Base-by-base conservation (phyloP, 2,888 invertebrate genomes). In the Pseudococcus viburni region DNA sequence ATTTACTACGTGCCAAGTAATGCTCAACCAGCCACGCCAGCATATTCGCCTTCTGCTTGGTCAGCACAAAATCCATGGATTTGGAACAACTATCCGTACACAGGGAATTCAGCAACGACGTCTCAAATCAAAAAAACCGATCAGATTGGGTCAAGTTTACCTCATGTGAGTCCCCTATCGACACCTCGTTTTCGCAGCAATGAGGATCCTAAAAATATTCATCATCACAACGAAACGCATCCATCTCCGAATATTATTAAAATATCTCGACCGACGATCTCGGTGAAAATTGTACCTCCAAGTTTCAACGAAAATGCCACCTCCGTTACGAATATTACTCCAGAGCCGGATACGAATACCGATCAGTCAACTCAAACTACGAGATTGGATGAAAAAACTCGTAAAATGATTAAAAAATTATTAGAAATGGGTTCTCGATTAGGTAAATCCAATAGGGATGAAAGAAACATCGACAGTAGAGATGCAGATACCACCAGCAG, bases 361-460 rank as follows among this genome's bases (percentile, higher is more conserved):
- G 80, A 42, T 3, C 33, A 73, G 33, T 12, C 68, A 19, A 15
- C 68, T 9, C 42, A 80, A 11, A 80, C 42, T 42, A 42, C 39
- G 0, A 80, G 15, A 42, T n/a, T 42, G n/a, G 19, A 46, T 42
- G 80, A 80, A 42, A 80, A n/a, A 42, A 80, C 42, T 12, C 80
- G 80, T n/a, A 42, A 17, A 19, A 80, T 80, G 80, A 80, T 80
- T 42, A 80, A 80, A 42, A 39, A 80, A 15, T 80, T 80, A 42
- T 80, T 80, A 42, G n/a, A 80, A n/a, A 42, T 80, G 46, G 80
- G n/a, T 77, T 77, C 77, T 5, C 33, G 19, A 39, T 77, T 39
- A 8, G 46, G 46, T 80, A 80, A 80, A 42, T 42, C 80, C n/a
- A n/a, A n/a, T 11, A 33, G 19, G 17, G 46, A n/a, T 1, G n/a